Conservation (phyloP, 2,888 invertebrate species). For the Netelia inedita region DNA sequence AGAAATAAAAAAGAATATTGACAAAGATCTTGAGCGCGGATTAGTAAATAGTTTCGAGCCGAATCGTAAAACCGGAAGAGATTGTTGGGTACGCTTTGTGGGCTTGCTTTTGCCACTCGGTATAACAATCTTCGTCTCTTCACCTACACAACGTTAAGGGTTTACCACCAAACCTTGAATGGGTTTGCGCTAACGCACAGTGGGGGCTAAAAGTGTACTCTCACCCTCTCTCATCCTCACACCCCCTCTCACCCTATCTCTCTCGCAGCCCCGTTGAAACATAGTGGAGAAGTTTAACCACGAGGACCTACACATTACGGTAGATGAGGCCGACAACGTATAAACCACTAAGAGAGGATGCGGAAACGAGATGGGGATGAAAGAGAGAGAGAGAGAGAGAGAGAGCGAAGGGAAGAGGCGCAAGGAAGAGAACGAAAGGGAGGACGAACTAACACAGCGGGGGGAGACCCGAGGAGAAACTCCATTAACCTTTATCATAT, state of each 20-base stretch:
- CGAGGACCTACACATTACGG: slow-evolving; percentile 39
- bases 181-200: neutral
- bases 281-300: slow-evolving; percentile 42
- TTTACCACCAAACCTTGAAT: slow-evolving; percentile 24
- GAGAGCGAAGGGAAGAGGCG: slow-evolving; percentile 5
- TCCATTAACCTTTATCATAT: slow-evolving; percentile 77
- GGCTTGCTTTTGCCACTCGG: slow-evolving; percentile 25
- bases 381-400: slow-evolving; percentile 36
- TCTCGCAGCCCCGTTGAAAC: neutral
- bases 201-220: neutral
- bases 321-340: slow-evolving; percentile 42
- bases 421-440: slow-evolving; percentile 10
- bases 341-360: slow-evolving; percentile 26
- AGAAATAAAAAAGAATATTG: neutral
- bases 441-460: slow-evolving; percentile 12
- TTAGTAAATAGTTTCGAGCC: neutral
- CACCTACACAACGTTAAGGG: slow-evolving; percentile 8
- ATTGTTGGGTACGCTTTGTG: neutral
- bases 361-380: slow-evolving; percentile 61
- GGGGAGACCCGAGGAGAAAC: slow-evolving; percentile 58
- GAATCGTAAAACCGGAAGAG: slow-evolving; percentile 30
- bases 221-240: neutral
- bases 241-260: neutral
- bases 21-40: slow-evolving; percentile 1
- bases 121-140: slow-evolving; percentile 34